A percentile compares a stretch with the other conserved stretches of the same genome.
These are phyloP conservation scores for Arnoldichthys spilopterus DNA, from an alignment of 2,797 vertebrate genomes.

Conservation along the genomic window DNA sequence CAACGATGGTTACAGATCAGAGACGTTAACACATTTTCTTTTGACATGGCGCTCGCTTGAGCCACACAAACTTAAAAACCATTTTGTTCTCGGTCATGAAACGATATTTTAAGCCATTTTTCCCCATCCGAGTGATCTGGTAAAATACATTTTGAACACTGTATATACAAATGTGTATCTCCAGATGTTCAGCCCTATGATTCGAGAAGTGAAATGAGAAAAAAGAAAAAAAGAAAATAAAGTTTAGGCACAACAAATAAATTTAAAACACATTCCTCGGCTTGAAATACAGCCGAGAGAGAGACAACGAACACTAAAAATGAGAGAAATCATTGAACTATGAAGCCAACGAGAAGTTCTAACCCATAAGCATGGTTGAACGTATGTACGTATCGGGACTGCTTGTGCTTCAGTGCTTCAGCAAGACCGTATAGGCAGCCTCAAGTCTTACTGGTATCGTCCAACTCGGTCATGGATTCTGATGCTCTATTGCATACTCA, in stretches of 20 bases:
- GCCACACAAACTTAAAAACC: constrained; percentile 46
- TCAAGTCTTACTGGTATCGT: constrained; percentile 29
- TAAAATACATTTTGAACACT: constrained; percentile 51
- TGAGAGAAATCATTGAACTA: constrained; percentile 47
- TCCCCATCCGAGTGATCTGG: constrained; percentile 25
- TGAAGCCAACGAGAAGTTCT: constrained; percentile 44
- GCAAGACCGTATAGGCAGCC: constrained; percentile 44
- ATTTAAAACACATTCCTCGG: constrained; percentile 49
- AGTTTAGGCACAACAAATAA: constrained; percentile 59
- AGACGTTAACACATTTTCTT: constrained; percentile 29
- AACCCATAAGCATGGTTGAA: constrained; percentile 41
- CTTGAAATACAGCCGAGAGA: constrained; percentile 43
- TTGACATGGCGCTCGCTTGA: constrained; percentile 29
- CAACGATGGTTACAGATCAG: constrained; percentile 52
- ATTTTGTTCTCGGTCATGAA: constrained; percentile 46
- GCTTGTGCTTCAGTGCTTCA: constrained; percentile 44
- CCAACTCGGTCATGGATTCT: constrained; percentile 26
- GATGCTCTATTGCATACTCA: constrained; percentile 32
- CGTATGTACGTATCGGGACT: constrained; percentile 36
- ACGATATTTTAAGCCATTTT: constrained; percentile 34
- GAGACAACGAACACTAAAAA: constrained; percentile 50
- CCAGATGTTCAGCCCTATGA: constrained; percentile 53
- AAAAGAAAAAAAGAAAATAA: too few species aligned
- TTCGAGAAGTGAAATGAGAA: constrained; percentile 51
- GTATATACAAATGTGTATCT: constrained; percentile 50